Conservation (phyloP, 2,888 invertebrate species). For the Conus canariensis region DNA sequence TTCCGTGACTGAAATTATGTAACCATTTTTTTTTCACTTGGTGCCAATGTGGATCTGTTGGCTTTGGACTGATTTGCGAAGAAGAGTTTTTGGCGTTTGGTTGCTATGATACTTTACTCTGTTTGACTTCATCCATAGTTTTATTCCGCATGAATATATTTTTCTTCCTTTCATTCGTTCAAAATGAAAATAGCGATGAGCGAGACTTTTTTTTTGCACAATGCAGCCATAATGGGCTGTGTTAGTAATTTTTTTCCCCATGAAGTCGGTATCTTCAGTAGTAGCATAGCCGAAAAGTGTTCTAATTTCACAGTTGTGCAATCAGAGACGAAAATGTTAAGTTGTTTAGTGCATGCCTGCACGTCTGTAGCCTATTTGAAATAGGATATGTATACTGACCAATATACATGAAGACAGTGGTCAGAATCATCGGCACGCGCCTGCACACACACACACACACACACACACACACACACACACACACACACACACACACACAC, state of each 20-base stretch:
- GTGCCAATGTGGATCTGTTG: constrained; percentile 10
- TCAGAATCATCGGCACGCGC: not conserved
- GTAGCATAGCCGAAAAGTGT: not conserved
- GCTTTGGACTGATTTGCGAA: constrained; percentile 15
- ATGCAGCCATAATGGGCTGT: not conserved
- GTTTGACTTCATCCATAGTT: not conserved
- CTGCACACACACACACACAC: not conserved
- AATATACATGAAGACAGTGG: not conserved
- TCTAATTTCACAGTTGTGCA: not conserved
- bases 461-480: constrained; percentile 10
- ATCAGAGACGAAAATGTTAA: constrained; percentile 6
- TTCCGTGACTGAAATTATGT: not conserved
- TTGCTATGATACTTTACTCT: constrained; percentile 12
- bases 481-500: constrained; percentile 22
- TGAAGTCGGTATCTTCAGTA: not conserved
- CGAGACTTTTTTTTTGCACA: too few relatives aligned
- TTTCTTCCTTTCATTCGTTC: not conserved
- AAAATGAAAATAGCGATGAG: too few relatives aligned
- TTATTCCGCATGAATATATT: constrained; percentile 19
- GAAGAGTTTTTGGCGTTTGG: not conserved
- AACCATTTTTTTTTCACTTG: not conserved
- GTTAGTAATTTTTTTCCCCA: not conserved
- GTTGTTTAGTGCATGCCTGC: constrained; percentile 16
- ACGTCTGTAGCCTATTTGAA: not conserved
- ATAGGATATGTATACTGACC: not conserved